phyloP scores from a whole-genome alignment of 2,797 vertebrate genomes.

The Alcedo quadribrachys region DNA sequence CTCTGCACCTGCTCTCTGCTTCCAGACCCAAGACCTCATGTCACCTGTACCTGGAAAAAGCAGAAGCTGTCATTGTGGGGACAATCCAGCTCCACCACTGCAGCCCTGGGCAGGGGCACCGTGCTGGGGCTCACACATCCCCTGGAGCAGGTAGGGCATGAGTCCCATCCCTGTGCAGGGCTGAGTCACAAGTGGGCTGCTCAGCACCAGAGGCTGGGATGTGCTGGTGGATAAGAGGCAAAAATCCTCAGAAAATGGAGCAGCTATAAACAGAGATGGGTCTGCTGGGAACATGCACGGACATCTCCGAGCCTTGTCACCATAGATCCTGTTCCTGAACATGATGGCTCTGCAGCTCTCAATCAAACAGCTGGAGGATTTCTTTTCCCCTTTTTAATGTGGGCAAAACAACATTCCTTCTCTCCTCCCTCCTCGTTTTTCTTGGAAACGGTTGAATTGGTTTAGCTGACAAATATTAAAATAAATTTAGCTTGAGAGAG shows the following conservation, averaged over 20 bases:
- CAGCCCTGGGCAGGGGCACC: not conserved
- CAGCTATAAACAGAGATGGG: not conserved
- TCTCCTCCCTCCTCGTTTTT: not conserved
- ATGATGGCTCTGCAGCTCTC: not conserved
- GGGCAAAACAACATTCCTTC: constrained; percentile 42
- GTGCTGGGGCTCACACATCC: rapidly evolving
- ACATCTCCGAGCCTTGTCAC: not conserved
- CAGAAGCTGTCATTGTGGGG: not conserved
- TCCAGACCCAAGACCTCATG: not conserved
- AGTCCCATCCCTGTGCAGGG: rapidly evolving
- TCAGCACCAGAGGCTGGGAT: not conserved
- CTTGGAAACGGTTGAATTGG: constrained; percentile 52
- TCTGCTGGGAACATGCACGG: rapidly evolving
- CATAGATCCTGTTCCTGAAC: not conserved
- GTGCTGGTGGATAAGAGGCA: not conserved
- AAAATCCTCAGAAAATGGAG: not conserved
- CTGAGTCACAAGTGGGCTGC: not conserved
- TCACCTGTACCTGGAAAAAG: not conserved
- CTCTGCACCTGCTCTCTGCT: not conserved
- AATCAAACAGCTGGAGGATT: constrained; percentile 12
- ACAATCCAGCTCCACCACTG: not conserved
- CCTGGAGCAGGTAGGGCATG: rapidly evolving
- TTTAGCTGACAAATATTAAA: constrained; percentile 48
- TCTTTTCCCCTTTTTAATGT: constrained; percentile 17
- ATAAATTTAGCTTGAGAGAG: constrained; percentile 41